Base-by-base conservation (phyloP, 1,140 invertebrate species). In the Polypedilum pembai region DNA sequence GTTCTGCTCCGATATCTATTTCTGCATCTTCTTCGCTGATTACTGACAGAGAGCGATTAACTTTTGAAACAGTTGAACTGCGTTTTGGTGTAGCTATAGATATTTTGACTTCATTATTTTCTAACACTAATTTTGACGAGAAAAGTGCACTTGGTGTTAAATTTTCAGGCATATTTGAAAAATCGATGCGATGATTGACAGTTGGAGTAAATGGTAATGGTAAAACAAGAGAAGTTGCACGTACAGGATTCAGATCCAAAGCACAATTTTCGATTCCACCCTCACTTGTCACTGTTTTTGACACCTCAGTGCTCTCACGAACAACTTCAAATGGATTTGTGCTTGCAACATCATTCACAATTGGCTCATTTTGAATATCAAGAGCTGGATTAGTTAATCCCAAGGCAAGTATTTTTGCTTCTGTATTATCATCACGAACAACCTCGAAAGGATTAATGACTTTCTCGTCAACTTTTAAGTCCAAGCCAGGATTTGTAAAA, bases 361-460 rank as follows among this genome's bases (percentile, higher is more conserved):
- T 8, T 21, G 17, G 65, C 65, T 69, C 65, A 18, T 20, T 20
- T 20, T 69, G 17, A 65, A 82, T 73, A 77, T 82, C 81, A 2
- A 82, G 76, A 5, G 77, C 81, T 20, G 77, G 76, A 75, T 82
- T 82, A 5, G 15, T 69, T 40, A 41, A 17, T 41, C 40, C 17
- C 20, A 73, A 21, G 8, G 40, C 73, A 8, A 73, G n/a, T 12
- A 40, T n/a, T 40, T 40, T 73, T 40, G 33, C 33, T 17, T 40
- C 33, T 40, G 73, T 73, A 41, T 73, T 33, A 18, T 41, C 33
- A 73, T n/a, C 15, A 40, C 73, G 40, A 15, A 40, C 40, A 40
- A 81, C 80, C 78, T 82, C 81, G 73, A 79, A 82, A 0, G 81
- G 81, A 79, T 82, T 82, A 20, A 82, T 80, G 65, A 80, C 78